Percentiles rank a stretch among this genome's conserved stretches.
These are phyloP conservation scores for Lamprotornis superbus DNA, from an alignment of 2,113 vertebrate species.

Conservation along the genomic window DNA sequence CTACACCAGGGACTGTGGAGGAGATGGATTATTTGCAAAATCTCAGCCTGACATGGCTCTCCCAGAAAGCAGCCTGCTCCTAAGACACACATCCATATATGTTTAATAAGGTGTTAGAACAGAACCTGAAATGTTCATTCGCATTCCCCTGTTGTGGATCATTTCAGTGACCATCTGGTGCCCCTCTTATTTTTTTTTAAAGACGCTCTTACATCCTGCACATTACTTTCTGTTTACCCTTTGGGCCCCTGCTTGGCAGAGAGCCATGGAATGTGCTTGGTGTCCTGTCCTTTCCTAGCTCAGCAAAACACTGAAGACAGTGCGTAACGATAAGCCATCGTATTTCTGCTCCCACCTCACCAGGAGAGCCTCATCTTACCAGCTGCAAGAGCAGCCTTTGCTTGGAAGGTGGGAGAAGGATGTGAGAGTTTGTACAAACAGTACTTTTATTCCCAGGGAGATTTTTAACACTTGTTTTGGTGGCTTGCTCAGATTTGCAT, in stretches of 20 bases:
- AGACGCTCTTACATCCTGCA: neutral
- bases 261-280: conserved; percentile 16
- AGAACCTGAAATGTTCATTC: neutral
- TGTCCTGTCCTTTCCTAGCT: conserved; percentile 13
- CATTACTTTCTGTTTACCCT: neutral
- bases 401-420: neutral
- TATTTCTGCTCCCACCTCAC: neutral
- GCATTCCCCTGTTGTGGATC: neutral
- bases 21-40: conserved; percentile 18
- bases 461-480: neutral
- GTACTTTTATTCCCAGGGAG: neutral
- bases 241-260: conserved; percentile 32
- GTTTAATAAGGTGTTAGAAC: conserved; percentile 29
- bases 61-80: neutral
- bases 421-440: neutral
- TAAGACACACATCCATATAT: neutral
- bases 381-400: neutral
- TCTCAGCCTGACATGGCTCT: neutral
- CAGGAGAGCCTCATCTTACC: neutral
- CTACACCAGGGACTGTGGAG: accelerated
- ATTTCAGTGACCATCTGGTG: conserved; percentile 23
- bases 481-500: neutral
- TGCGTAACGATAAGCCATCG: accelerated
- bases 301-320: neutral
- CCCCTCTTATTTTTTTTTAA: neutral